Evolutionary conservation across 2,113 vertebrate genomes (phyloP).

Genomic region (Rhynchomys soricoides): DNA sequence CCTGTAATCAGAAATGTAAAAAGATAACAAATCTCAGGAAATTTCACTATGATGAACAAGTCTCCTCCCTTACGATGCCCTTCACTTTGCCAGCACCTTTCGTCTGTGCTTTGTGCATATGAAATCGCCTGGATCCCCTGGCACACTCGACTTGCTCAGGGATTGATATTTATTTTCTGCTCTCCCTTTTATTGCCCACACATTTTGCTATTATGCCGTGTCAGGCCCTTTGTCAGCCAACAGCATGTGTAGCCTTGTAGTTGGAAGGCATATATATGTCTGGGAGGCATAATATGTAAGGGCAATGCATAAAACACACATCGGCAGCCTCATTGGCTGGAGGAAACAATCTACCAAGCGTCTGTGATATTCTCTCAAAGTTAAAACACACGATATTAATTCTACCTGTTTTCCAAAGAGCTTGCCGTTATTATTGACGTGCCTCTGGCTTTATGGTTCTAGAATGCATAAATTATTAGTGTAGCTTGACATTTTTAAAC

Average conservation of each 20-base stretch:
- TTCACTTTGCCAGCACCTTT: neutral
- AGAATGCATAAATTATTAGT: constrained; percentile 86
- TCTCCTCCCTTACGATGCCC: neutral
- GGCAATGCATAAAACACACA: neutral
- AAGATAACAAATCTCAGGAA: neutral
- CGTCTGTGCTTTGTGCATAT: neutral
- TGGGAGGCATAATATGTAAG: neutral
- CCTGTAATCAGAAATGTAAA: constrained; percentile 49
- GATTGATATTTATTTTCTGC: constrained; percentile 52
- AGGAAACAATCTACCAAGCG: constrained; percentile 58
- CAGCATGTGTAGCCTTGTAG: neutral
- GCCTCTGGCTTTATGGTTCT: constrained; percentile 84
- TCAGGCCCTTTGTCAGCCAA: constrained; percentile 49
- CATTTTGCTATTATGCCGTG: neutral
- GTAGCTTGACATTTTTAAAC: constrained; percentile 78
- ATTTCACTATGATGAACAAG: constrained; percentile 11
- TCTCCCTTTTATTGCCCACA: constrained; percentile 44
- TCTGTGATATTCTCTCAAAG: constrained; percentile 32
- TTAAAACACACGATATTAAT: constrained; percentile 73
- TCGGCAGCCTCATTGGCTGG: neutral
- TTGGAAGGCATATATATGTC: neutral
- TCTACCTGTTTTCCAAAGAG: constrained; percentile 81
- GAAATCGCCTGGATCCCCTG: neutral
- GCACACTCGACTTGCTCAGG: neutral
- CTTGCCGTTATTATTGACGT: constrained; percentile 81